Evolutionary conservation across 2,888 invertebrate species (phyloP).

Genomic region (Pseudeuparius sepicola): DNA sequence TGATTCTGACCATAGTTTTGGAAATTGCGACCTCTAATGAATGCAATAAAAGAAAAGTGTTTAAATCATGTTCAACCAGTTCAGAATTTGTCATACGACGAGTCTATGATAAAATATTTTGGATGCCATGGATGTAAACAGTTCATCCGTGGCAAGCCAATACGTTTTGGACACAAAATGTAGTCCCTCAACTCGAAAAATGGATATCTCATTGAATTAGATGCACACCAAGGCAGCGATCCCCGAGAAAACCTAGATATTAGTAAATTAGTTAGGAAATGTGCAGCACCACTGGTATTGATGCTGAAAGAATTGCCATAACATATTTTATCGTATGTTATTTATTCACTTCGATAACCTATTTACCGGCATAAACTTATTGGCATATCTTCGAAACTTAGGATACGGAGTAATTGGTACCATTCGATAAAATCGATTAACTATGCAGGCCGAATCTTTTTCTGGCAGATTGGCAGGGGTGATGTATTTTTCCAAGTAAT

Average conservation of each 20-base stretch:
- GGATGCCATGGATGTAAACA: slow-evolving; percentile 24
- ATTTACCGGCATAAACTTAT: slow-evolving; percentile 13
- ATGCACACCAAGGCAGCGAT: slow-evolving; percentile 16
- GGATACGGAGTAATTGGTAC: slow-evolving; percentile 15
- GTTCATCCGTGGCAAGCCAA: slow-evolving; percentile 26
- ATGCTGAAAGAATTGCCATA: slow-evolving; percentile 14
- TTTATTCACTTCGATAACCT: slow-evolving; percentile 12
- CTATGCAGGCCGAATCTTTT: too few species aligned
- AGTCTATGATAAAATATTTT: slow-evolving; percentile 24
- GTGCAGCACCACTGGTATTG: slow-evolving; percentile 5
- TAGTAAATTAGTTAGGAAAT: slow-evolving; percentile 17
- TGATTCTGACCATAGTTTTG: slow-evolving; percentile 23
- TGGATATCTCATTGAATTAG: slow-evolving; percentile 20
- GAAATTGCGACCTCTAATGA: slow-evolving; percentile 23
- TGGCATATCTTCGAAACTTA: slow-evolving; percentile 14
- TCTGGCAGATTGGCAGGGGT: too few species aligned
- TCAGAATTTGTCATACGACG: slow-evolving; percentile 22
- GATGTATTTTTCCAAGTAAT: too few species aligned
- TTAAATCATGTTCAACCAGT: slow-evolving; percentile 33
- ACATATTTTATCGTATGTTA: slow-evolving; percentile 11
- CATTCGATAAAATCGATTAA: slow-evolving; percentile 12
- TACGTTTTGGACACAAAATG: slow-evolving; percentile 25
- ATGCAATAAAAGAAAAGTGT: slow-evolving; percentile 17
- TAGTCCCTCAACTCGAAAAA: slow-evolving; percentile 21
- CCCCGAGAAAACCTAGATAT: slow-evolving; percentile 14